These are phyloP conservation scores for Cryptotis parvus DNA, from an alignment of 2,113 vertebrate genomes.

Conservation along the genomic window DNA sequence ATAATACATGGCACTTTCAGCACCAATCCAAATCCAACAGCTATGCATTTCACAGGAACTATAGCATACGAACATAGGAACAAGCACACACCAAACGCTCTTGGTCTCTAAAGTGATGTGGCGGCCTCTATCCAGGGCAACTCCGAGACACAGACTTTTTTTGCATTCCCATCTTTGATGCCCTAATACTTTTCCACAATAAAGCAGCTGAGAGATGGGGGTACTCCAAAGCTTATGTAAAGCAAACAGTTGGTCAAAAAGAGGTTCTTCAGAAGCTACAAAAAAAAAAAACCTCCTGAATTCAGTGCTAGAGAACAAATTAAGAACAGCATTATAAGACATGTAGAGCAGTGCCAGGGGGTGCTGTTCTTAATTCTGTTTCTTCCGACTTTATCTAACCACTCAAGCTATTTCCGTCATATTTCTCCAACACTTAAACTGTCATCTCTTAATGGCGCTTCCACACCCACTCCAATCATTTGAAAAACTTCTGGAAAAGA, in stretches of 20 bases:
- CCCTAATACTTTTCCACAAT: not conserved
- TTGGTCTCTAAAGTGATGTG: no score
- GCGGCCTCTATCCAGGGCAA: not conserved
- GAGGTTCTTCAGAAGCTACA: no score
- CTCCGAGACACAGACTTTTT: not conserved
- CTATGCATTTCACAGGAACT: not conserved
- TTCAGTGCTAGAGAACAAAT: slow-evolving; percentile 4
- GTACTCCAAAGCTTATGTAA: not conserved
- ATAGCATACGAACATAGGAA: no score
- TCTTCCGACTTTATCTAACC: slow-evolving; percentile 31
- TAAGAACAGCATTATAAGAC: slow-evolving; percentile 28
- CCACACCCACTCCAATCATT: slow-evolving; percentile 55
- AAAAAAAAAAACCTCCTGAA: not conserved
- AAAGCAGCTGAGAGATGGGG: not conserved
- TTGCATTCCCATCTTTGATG: not conserved
- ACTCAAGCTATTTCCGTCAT: slow-evolving; percentile 49
- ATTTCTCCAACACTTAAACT: slow-evolving; percentile 62
- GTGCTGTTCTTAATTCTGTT: slow-evolving; percentile 41
- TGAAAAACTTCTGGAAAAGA: slow-evolving; percentile 57
- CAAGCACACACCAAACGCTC: not conserved
- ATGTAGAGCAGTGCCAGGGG: not conserved
- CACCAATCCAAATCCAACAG: not conserved
- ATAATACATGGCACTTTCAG: not conserved
- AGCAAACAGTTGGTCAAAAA: not conserved
- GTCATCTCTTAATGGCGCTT: slow-evolving; percentile 51